Evolutionary conservation across 1,140 invertebrate species (phyloP).

Genomic region (Scaptomyza pallida): DNA sequence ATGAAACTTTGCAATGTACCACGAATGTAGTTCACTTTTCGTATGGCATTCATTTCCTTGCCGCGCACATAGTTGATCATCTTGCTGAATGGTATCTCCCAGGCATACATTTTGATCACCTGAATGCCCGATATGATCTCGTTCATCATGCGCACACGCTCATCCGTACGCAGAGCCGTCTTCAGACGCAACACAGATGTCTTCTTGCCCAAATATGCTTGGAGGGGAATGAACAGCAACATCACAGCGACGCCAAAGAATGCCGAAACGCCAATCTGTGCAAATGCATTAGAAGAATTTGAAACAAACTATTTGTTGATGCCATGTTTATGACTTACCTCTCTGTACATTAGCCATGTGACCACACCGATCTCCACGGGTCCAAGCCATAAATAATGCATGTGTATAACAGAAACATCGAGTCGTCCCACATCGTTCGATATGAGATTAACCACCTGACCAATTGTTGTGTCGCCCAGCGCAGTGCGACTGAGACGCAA

Average conservation of each 20-base stretch:
- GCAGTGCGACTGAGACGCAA: slow-evolving; percentile 88
- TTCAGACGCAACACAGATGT: slow-evolving; percentile 88
- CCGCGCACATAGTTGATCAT: slow-evolving; percentile 86
- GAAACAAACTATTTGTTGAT: background rate
- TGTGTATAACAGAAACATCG: slow-evolving; percentile 88
- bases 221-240: slow-evolving; percentile 92
- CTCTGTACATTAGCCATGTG: slow-evolving; percentile 90
- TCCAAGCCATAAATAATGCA: slow-evolving; percentile 92
- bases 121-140: slow-evolving; percentile 96
- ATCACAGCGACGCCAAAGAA: slow-evolving; percentile 91
- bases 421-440: slow-evolving; percentile 94
- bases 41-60: slow-evolving; percentile 86
- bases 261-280: slow-evolving; percentile 88
- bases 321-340: too few relatives aligned
- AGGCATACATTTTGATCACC: slow-evolving; percentile 96
- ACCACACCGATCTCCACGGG: slow-evolving; percentile 91
- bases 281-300: background rate
- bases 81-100: slow-evolving; percentile 91
- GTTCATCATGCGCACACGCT: slow-evolving; percentile 93
- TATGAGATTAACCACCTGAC: slow-evolving; percentile 96
- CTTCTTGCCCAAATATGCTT: slow-evolving; percentile 90
- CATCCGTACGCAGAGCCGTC: slow-evolving; percentile 91
- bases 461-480: slow-evolving; percentile 90
- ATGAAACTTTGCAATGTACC: slow-evolving; percentile 90
- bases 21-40: slow-evolving; percentile 88